These are phyloP conservation scores for Etheostoma nigrum DNA, from an alignment of 2,797 vertebrate genomes.

Conservation along the genomic window DNA sequence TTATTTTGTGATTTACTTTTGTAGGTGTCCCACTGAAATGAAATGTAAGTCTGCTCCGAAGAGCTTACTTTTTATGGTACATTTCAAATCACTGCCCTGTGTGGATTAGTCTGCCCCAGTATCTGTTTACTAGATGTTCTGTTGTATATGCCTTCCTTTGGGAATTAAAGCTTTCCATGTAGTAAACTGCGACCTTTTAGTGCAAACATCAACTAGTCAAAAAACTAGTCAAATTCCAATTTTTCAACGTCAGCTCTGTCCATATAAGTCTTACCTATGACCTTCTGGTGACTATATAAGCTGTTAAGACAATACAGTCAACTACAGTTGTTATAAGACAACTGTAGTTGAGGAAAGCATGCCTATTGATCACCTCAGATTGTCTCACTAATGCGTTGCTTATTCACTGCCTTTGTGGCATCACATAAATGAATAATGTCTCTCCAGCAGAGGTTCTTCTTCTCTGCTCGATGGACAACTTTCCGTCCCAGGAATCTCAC, in stretches of 20 bases:
- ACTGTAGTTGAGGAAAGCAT: constrained; percentile 11
- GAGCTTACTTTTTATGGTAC: not conserved
- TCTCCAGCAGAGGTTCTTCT: constrained; percentile 17
- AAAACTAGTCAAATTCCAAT: constrained; percentile 1
- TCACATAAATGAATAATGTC: constrained; percentile 49
- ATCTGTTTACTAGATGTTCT: constrained; percentile 53
- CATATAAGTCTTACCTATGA: constrained; percentile 1
- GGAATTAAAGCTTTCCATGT: constrained; percentile 29
- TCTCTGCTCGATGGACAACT: constrained; percentile 6
- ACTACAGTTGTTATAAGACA: not conserved
- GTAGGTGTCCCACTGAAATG: not conserved
- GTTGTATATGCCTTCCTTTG: constrained; percentile 48
- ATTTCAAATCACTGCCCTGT: constrained; percentile 42
- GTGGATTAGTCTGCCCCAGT: constrained; percentile 39
- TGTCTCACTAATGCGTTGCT: constrained; percentile 36
- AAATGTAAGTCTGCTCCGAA: constrained; percentile 1
- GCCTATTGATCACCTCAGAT: constrained; percentile 32
- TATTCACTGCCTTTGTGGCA: constrained; percentile 44
- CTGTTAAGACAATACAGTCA: constrained; percentile 16
- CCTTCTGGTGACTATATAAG: constrained; percentile 12
- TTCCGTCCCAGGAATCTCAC: constrained; percentile 16
- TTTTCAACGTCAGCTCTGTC: not conserved
- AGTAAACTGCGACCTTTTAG: not conserved
- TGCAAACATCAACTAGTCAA: constrained; percentile 5
- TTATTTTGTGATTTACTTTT: not conserved